These are phyloP conservation scores for Myiotriccus ornatus DNA, from an alignment of 2,797 vertebrate genomes.

Conservation along the genomic window DNA sequence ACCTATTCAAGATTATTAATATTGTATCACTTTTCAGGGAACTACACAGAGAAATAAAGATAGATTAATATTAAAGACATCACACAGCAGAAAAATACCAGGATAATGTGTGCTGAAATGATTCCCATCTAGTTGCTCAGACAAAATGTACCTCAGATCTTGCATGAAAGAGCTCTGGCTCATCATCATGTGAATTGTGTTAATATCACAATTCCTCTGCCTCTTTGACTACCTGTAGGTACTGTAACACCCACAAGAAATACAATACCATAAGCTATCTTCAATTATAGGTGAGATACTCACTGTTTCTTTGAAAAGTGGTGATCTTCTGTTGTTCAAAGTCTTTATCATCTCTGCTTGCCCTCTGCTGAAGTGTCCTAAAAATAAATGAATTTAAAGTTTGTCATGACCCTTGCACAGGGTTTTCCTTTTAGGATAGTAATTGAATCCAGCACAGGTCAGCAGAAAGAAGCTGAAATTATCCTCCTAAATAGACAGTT, in stretches of 20 bases:
- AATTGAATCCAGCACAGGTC: background rate
- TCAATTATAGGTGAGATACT: background rate
- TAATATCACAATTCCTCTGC: background rate
- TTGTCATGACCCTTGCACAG: background rate
- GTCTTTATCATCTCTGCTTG: background rate
- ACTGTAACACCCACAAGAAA: background rate
- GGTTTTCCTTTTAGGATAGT: background rate
- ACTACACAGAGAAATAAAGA: background rate
- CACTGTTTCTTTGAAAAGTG: background rate
- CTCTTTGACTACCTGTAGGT: background rate
- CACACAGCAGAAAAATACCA: background rate
- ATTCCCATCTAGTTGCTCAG: background rate
- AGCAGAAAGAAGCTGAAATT: slow-evolving; percentile 3
- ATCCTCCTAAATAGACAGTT: background rate
- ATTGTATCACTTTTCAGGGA: background rate
- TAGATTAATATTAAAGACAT: background rate
- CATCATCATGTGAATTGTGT: background rate
- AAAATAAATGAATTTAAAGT: slow-evolving; percentile 1
- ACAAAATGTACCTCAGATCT: background rate
- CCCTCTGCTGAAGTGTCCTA: background rate
- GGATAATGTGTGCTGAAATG: background rate
- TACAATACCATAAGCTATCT: background rate
- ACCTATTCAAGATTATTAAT: background rate
- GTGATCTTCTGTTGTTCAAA: background rate
- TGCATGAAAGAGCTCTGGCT: background rate